Percentiles rank a stretch among this genome's conserved stretches.
Evolutionary conservation across 2,888 invertebrate species (phyloP).

Genomic region (Cephus spinipes): DNA sequence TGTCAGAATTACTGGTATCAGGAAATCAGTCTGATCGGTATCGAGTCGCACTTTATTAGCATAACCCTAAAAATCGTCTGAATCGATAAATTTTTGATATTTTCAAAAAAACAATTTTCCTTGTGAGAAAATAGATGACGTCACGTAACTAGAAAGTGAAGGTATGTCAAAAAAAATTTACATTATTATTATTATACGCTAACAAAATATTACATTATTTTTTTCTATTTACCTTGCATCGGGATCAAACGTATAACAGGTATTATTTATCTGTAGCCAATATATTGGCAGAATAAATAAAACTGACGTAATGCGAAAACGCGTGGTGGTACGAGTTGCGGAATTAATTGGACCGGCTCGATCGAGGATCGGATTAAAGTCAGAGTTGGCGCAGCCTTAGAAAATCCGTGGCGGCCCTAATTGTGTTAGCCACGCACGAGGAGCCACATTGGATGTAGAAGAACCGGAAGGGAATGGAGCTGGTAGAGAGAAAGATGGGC

Average conservation of each 20-base stretch:
- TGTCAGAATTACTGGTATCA: not conserved
- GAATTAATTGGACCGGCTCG: not conserved
- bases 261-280: not conserved
- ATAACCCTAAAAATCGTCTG: not conserved
- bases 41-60: not conserved
- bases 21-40: not conserved
- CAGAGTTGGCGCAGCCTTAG: not conserved
- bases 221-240: not conserved
- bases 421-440: not conserved
- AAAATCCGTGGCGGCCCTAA: not conserved
- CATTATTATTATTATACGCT: no score
- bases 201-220: no score
- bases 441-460: not conserved
- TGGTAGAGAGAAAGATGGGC: not conserved
- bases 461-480: not conserved
- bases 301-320: not conserved
- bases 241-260: rapidly evolving
- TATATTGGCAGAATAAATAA: not conserved
- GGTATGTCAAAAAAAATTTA: no score
- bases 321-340: not conserved
- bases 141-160: not conserved
- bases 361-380: not conserved
- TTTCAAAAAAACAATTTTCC: not conserved
- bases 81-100: no score
- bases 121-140: not conserved